Conservation (phyloP, 1,140 invertebrate species). For the Bradynema listronoti region DNA sequence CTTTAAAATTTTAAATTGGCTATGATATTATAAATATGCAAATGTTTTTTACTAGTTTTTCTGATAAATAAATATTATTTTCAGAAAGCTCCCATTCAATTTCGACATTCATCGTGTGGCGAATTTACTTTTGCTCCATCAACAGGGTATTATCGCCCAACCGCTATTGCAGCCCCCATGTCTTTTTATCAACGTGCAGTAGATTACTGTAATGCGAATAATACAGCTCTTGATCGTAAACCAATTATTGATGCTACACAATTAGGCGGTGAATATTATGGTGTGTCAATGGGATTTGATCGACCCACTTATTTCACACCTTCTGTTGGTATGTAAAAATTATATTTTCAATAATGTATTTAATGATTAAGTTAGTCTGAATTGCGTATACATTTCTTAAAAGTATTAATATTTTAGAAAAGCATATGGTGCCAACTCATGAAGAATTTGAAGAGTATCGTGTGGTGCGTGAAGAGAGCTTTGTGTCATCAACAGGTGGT, state of each 20-base stretch:
- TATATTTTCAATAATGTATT: no score
- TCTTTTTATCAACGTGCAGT: slow-evolving; percentile 10
- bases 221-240: slow-evolving; percentile 10
- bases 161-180: no score
- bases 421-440: slow-evolving; percentile 8
- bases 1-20: not conserved
- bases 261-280: no score
- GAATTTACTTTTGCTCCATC: no score
- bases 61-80: slow-evolving; percentile 15
- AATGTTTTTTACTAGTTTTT: slow-evolving; percentile 9
- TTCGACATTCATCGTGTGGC: no score
- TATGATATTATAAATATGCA: slow-evolving; percentile 6
- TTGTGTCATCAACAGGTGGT: slow-evolving; percentile 4
- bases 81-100: no score
- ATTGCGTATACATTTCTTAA: not conserved
- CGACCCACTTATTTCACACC: slow-evolving; percentile 37
- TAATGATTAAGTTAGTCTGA: not conserved
- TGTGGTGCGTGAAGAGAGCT: slow-evolving; percentile 7
- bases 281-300: slow-evolving; percentile 12
- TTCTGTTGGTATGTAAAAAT: slow-evolving; percentile 17
- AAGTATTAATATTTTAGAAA: slow-evolving; percentile 3
- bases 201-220: slow-evolving; percentile 2
- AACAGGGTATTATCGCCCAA: no score
- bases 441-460: slow-evolving; percentile 19
- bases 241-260: slow-evolving; percentile 14